Conservation (phyloP, 2,888 invertebrate species). For the Synergus japonicus region DNA sequence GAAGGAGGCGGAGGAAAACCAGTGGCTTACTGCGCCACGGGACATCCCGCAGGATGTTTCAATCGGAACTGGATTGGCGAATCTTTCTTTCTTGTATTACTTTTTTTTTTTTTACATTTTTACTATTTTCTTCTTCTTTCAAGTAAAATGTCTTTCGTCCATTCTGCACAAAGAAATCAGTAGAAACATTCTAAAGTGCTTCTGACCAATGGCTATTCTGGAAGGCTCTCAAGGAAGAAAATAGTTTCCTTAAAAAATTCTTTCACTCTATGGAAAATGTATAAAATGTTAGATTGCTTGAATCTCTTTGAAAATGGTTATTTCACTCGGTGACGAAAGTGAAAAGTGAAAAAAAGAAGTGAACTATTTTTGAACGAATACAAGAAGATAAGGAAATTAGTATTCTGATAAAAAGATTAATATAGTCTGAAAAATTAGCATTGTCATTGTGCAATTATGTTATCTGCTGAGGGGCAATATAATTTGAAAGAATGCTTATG, state of each 20-base stretch:
- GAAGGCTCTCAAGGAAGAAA: not conserved
- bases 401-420: not conserved
- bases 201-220: constrained; percentile 11
- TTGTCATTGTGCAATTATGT: not conserved
- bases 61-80: constrained; percentile 36
- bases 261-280: not conserved
- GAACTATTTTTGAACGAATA: not conserved
- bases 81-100: constrained; percentile 28
- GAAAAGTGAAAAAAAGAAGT: too few species aligned
- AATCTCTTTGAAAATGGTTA: too few species aligned
- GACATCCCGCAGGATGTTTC: constrained; percentile 39
- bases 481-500: constrained; percentile 11
- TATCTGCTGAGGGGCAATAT: not conserved
- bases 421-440: constrained; percentile 2
- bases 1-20: constrained; percentile 16
- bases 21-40: constrained; percentile 38
- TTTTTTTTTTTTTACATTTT: not conserved
- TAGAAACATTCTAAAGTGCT: constrained; percentile 8
- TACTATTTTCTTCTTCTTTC: constrained; percentile 8
- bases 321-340: too few species aligned
- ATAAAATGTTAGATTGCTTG: too few species aligned
- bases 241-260: not conserved
- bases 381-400: not conserved
- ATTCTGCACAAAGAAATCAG: constrained; percentile 5
- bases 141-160: not conserved